Evolutionary conservation across 2,888 invertebrate species (phyloP), one percentile per base, ranked within the genome.

Genomic region (Hirtodrosophila confusa): DNA sequence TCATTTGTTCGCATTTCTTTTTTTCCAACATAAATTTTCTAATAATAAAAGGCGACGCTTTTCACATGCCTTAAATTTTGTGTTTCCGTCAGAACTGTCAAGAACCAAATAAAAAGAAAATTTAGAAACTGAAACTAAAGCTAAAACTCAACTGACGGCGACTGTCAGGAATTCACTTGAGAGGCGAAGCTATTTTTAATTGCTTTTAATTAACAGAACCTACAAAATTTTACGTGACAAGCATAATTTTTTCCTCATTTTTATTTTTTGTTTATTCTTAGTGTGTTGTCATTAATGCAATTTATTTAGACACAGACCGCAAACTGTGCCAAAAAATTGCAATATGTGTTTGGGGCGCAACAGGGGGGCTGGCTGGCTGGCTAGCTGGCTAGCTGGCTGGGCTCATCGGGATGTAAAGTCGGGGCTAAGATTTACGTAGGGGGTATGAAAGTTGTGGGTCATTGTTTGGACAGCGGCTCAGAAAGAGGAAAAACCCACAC

Each of bases 151-250:
- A 43, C 50, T 60, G 65, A 58, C 56, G 61, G 54, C 72, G 56
- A 49, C 50, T 77, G 76, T 58, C 63, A 64, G 73, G 78, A 73
- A 67, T 84, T 79, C 39, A 31, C 36, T 43, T 39, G 64, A 64
- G 78, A 64, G 53, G 66, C 62, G 55, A 55, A 53, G 65, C 87
- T 79, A 80, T 87, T 85, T 88, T 77, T 79, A 85, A 88, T 87
- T 88, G 86, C 79, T 68, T 87, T 78, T 79, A 87, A 88, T 88
- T 88, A 85, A 75, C 60, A 55, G 67, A 72, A 68, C 63, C 86
- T 70, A 57, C 75, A 60, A 65, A 69, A 74, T 75, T 57, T 35
- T 54, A 75, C 72, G 69, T 85, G 84, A 85, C 82, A 88, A 57
- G 76, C 75, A 72, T 69, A 72, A 84, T 85, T 79, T 54, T 57